A percentile compares a stretch with the other conserved stretches of the same genome.
Conservation (phyloP, 2,797 vertebrate genomes). For the Gila robusta region DNA sequence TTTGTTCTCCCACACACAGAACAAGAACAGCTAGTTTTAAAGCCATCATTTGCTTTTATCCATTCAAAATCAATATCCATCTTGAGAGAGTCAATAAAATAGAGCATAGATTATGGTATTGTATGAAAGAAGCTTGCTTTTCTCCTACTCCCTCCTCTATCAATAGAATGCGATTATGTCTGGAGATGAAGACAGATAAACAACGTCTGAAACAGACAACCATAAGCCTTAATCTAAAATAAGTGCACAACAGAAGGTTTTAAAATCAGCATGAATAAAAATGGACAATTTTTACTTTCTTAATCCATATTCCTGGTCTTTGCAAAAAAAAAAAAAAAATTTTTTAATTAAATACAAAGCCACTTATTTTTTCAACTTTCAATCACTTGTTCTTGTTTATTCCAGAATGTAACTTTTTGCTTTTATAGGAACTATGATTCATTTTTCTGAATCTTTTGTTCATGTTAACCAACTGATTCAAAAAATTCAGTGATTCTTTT, state of each 20-base stretch:
- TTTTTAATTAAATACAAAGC: too few relatives aligned
- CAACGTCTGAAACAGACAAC: slow-evolving; percentile 4
- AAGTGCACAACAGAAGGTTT: not conserved
- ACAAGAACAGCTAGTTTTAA: slow-evolving; percentile 3
- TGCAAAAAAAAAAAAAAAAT: not conserved
- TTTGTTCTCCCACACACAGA: not conserved
- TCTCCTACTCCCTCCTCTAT: not conserved
- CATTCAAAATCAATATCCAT: not conserved
- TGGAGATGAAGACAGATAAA: slow-evolving; percentile 18
- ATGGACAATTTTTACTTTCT: not conserved
- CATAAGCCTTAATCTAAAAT: slow-evolving; percentile 8
- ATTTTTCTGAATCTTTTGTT: not conserved
- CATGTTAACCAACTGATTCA: not conserved
- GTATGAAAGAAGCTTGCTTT: slow-evolving; percentile 13
- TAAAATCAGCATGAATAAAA: not conserved
- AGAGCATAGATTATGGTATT: not conserved
- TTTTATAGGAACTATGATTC: not conserved
- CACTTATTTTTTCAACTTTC: not conserved
- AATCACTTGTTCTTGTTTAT: not conserved
- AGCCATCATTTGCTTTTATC: not conserved
- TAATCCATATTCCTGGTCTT: not conserved
- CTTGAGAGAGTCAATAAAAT: not conserved
- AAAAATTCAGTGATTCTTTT: not conserved
- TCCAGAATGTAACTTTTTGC: not conserved
- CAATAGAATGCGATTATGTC: not conserved